Percentiles rank a stretch among this genome's conserved stretches.
These are phyloP conservation scores for Branchinecta sandiegonensis DNA, from an alignment of 2,888 invertebrate species.

Conservation along the genomic window DNA sequence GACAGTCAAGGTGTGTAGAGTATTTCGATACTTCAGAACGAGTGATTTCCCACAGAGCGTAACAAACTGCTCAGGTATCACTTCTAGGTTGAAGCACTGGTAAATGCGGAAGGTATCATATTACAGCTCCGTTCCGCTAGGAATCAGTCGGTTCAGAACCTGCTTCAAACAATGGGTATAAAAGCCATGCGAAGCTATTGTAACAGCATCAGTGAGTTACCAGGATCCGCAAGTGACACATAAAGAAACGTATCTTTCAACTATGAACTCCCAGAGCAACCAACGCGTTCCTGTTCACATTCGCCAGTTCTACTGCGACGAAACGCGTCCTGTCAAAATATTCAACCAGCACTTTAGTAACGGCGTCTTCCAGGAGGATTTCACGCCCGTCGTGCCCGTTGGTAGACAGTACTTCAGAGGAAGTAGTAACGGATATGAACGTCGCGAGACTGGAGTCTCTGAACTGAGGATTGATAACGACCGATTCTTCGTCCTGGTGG, in stretches of 20 bases:
- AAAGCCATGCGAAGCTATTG: too few species aligned
- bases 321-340: constrained; percentile 1
- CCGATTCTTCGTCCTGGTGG: background rate
- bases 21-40: too few species aligned
- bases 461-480: constrained; percentile 10
- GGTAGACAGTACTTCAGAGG: background rate
- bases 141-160: too few species aligned
- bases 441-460: background rate
- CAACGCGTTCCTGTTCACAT: constrained; percentile 7
- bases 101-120: too few species aligned
- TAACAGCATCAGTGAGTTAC: too few species aligned
- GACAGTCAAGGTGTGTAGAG: too few species aligned
- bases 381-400: background rate
- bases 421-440: background rate
- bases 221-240: too few species aligned
- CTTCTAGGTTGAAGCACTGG: too few species aligned
- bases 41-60: too few species aligned
- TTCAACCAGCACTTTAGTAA: constrained; percentile 7
- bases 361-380: background rate
- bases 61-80: too few species aligned
- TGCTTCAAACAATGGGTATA: too few species aligned
- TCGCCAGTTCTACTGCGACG: constrained; percentile 10
- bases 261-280: background rate
- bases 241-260: background rate
- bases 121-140: too few species aligned